phyloP scores from a whole-genome alignment of 2,888 invertebrate species.

The Agonopterix subpropinquella region DNA sequence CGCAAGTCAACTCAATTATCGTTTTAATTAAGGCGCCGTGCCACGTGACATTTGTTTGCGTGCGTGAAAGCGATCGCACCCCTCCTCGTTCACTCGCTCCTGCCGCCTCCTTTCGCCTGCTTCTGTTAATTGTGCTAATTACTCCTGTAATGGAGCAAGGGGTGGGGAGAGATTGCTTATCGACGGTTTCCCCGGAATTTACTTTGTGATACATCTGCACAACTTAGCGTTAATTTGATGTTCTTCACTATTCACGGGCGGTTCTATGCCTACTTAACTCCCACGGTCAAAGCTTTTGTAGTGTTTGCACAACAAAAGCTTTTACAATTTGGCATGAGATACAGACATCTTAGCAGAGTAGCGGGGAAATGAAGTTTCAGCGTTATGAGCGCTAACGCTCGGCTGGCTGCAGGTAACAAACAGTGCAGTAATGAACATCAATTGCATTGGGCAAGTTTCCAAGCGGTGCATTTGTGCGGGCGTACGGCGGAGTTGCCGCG shows the following conservation, averaged over 20 bases:
- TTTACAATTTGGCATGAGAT: constrained; percentile 7
- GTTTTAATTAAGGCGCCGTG: constrained; percentile 74
- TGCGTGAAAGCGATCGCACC: constrained; percentile 69
- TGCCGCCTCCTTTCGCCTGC: constrained; percentile 28
- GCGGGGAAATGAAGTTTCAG: constrained; percentile 1
- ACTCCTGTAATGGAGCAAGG: constrained; percentile 73
- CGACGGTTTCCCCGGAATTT: constrained; percentile 63
- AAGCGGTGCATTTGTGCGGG: constrained; percentile 38
- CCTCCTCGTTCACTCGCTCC: constrained; percentile 26
- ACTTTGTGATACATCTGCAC: constrained; percentile 52
- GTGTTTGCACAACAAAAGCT: neutral
- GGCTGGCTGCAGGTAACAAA: constrained; percentile 31
- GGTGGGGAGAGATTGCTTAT: constrained; percentile 71
- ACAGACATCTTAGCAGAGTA: constrained; percentile 3
- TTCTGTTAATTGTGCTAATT: constrained; percentile 76
- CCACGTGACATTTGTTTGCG: constrained; percentile 76
- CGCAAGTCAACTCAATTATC: constrained; percentile 76
- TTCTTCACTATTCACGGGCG: constrained; percentile 28
- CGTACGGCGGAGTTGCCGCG: constrained; percentile 33
- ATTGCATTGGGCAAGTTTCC: constrained; percentile 57
- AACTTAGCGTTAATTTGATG: constrained; percentile 39
- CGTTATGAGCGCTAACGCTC: constrained; percentile 15
- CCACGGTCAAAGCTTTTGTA: neutral
- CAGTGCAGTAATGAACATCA: constrained; percentile 47
- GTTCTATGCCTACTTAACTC: constrained; percentile 6